Evolutionary conservation across 2,113 vertebrate genomes (phyloP), one percentile per base, ranked within the genome.

Genomic region (Calidris pugnax): DNA sequence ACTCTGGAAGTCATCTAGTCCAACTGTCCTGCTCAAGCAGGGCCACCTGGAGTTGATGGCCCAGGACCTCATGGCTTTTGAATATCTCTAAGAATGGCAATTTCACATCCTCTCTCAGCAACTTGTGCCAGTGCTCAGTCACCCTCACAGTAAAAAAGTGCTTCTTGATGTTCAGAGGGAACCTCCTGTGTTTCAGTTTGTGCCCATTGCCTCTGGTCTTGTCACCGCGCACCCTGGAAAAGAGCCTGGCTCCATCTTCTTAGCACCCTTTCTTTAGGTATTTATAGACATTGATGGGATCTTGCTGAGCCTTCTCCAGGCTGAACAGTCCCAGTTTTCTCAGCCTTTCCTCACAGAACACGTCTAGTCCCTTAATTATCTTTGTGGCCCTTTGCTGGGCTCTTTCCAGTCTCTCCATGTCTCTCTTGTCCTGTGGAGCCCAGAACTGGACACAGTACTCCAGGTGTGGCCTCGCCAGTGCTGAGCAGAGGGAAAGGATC

Each of bases 351-450:
- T 82, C 1, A 14, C 18, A 14, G 57, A 10, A 75, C 7, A 26
- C 22, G 14, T 51, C 23, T 53, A 57, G 37, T 37, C 19, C 19
- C 20, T 84, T 57, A 27, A 43, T 8, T 10, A 50, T 39, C 59
- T 35, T 27, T 30, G 18, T 23, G 37, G 32, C 39, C 13, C 14
- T 85, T 68, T 18, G 14, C 27, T 73, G 59, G 15, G 15, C 13
- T 50, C 14, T 63, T 3, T 77, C 37, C 60, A 1, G 0, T n/a
- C 37, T 4, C n/a, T 24, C 18, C 8, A 4, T 33, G 23, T 39
- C 13, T 69, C 23, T 55, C 28, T 20, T 37, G 6, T 33, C 10
- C 35, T 80, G 13, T 1, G 21, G 28, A 72, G 57, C n/a, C 27
- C 47, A 72, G 47, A 67, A 53, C 9, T 39, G 41, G 27, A 56